Evolutionary conservation across 2,113 vertebrate species (phyloP).

Genomic region (Tupaia chinensis): DNA sequence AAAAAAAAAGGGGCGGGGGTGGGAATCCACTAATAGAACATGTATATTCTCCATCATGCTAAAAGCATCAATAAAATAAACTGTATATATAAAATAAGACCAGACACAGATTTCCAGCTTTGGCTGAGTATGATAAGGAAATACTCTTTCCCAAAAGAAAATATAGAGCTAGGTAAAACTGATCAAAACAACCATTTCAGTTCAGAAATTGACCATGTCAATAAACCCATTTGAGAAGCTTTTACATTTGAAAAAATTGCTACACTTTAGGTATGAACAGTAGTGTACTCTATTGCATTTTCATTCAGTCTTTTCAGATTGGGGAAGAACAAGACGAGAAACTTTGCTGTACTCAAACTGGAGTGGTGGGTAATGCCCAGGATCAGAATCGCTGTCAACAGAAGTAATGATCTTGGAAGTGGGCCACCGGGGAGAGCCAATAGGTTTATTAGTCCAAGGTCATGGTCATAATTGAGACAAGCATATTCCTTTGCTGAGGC

Average conservation of each 20-base stretch:
- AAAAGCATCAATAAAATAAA: conserved; percentile 7
- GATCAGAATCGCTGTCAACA: background rate
- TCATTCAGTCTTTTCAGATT: background rate
- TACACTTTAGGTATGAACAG: conserved; percentile 4
- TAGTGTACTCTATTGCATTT: background rate
- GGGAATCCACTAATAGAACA: conserved; percentile 38
- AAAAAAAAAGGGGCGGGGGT: too few relatives aligned
- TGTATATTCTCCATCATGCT: background rate
- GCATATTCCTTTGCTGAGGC: background rate
- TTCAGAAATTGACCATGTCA: background rate
- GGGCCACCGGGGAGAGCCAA: background rate
- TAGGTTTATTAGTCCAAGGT: background rate
- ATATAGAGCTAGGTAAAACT: background rate
- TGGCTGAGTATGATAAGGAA: background rate
- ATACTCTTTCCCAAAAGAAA: background rate
- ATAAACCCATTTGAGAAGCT: background rate
- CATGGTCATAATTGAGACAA: background rate
- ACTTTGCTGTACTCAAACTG: background rate
- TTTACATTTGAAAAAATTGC: conserved; percentile 40
- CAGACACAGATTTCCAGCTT: background rate
- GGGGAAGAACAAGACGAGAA: background rate
- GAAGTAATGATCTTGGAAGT: background rate
- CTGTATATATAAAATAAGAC: background rate
- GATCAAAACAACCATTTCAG: background rate
- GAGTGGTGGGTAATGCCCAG: background rate